Evolutionary conservation across 2,797 vertebrate species (phyloP), one percentile per base, ranked within the genome.

Genomic region (Spinus pinus): DNA sequence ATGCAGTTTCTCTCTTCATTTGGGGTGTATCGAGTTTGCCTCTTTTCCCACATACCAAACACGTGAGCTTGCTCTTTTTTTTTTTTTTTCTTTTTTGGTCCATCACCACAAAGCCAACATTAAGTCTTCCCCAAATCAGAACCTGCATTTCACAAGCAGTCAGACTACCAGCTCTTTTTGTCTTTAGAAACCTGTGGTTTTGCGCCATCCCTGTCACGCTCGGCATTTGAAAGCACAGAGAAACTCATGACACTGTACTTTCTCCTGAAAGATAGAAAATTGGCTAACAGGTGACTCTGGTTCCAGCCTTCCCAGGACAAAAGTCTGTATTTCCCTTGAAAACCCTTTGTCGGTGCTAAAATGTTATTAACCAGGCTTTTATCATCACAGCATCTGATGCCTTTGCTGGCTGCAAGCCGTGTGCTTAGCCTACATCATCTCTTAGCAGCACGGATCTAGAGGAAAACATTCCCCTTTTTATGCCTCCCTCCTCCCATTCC

Each of bases 361-460:
- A 57, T 58, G 49, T 88, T 83, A 92, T 69, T 73, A 89, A 89
- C 12, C 24, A 82, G 46, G 78, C 81, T 95, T 93, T 95, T 92
- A 93, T 39, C 67, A 42, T 64, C 46, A 6, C 81, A 77, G 71
- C 82, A 93, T 86, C 70, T 73, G 78, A 86, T 95, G 90, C 58
- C 49, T 88, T 88, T 84, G 54, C 77, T 96, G 93, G 86, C 94
- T 85, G 67, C 3, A 4, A 87, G 88, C 92, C 94, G 80, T 24
- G 31, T 61, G 73, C 81, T 88, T 93, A 92, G 74, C 70, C 88
- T 84, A 87, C 78, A 50, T 66, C 49, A 30, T 51, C 54, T 83
- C 82, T 90, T 46, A 77, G 74, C 83, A 90, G 90, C 74, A 54
- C 13, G 25, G n/a, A 77, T 24, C 65, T 33, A 57, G 19, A 90